Evolutionary conservation across 2,888 invertebrate species (phyloP).

Genomic region (Oligia latruncula): DNA sequence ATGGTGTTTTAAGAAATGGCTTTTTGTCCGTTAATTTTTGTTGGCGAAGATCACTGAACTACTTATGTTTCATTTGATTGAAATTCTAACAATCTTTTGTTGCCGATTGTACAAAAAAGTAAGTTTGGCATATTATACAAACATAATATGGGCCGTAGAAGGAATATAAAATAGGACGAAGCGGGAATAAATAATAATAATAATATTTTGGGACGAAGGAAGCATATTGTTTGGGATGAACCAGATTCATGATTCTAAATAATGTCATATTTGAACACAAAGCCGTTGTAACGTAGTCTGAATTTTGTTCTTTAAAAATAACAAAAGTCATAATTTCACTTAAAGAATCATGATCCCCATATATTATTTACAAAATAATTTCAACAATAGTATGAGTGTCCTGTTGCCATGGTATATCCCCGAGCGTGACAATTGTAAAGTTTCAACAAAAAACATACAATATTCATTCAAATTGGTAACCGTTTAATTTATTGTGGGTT

Average conservation of each 20-base stretch:
- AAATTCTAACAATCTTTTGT: neutral
- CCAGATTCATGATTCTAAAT: no score
- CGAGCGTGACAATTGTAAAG: neutral
- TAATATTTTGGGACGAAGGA: no score
- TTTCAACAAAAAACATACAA: slow-evolving; percentile 49
- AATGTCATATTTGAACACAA: neutral
- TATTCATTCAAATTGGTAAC: slow-evolving; percentile 45
- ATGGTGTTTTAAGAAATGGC: slow-evolving; percentile 27
- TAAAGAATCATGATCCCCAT: no score
- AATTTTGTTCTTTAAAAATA: neutral
- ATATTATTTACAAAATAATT: neutral
- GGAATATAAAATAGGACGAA: no score
- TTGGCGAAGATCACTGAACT: neutral
- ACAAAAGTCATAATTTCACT: neutral
- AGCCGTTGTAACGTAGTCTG: neutral
- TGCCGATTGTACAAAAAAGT: no score
- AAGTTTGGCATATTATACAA: no score
- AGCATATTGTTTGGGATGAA: no score
- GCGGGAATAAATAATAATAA: no score
- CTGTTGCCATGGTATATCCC: neutral
- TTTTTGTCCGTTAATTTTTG: slow-evolving; percentile 10
- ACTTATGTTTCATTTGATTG: neutral
- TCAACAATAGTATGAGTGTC: neutral
- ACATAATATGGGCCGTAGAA: no score
- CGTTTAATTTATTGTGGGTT: slow-evolving; percentile 43